Evolutionary conservation across 2,113 vertebrate species (phyloP).

Genomic region (Eulacestoma nigropectus): DNA sequence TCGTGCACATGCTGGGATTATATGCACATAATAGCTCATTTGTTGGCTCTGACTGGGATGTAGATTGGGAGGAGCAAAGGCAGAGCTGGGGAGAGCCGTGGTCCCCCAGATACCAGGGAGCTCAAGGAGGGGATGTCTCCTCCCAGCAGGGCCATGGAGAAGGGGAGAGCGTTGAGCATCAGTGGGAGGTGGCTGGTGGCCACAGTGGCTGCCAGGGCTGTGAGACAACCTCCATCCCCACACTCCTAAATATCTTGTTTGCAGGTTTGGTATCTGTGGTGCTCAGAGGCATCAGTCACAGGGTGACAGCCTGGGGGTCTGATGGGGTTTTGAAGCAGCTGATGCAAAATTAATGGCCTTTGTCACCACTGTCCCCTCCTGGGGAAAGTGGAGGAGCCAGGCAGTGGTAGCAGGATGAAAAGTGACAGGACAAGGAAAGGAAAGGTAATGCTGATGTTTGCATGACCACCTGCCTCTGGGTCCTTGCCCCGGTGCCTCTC

Average conservation of each 20-base stretch:
- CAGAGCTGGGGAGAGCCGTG: background rate
- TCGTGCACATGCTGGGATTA: rapidly evolving
- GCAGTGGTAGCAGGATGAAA: background rate
- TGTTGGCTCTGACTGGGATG: background rate
- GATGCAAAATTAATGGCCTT: background rate
- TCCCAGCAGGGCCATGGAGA: background rate
- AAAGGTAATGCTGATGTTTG: background rate
- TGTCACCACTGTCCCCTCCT: background rate
- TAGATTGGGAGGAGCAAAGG: background rate
- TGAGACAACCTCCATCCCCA: rapidly evolving
- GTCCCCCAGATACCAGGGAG: background rate
- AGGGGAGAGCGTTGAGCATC: background rate
- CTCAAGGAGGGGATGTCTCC: rapidly evolving
- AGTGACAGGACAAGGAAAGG: background rate
- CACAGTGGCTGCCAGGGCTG: background rate
- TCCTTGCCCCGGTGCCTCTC: background rate
- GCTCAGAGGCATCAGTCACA: background rate
- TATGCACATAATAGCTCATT: background rate
- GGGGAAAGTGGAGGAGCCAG: background rate
- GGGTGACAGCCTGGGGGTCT: background rate
- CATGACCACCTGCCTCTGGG: background rate
- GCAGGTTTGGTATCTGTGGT: background rate
- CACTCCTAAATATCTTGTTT: background rate
- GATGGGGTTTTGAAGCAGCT: background rate
- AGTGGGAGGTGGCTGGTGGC: background rate